Conservation (phyloP, 2,797 vertebrate species). For the Dermochelys coriacea region DNA sequence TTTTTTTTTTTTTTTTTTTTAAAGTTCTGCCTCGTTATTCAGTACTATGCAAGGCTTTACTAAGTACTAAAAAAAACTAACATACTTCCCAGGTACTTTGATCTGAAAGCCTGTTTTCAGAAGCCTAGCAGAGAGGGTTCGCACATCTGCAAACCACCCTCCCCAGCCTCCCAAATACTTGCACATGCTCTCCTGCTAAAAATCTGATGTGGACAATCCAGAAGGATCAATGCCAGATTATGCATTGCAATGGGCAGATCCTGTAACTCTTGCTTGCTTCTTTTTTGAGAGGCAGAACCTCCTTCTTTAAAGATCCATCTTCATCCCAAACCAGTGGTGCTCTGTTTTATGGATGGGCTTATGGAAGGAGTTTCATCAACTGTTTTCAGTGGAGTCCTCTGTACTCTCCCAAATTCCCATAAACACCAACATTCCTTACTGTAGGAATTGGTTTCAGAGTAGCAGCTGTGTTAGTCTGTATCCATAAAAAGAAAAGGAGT, state of each 20-base stretch:
- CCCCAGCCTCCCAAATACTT: background rate
- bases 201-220: background rate
- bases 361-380: background rate
- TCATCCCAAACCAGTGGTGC: background rate
- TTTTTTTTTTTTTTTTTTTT: background rate
- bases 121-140: background rate
- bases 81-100: background rate
- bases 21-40: background rate
- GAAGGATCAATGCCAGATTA: background rate
- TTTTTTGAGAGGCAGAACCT: background rate
- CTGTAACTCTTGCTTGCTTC: background rate
- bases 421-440: background rate
- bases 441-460: background rate
- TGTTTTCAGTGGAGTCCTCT: background rate
- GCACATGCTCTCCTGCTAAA: background rate
- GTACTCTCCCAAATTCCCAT: background rate
- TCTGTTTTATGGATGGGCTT: background rate
- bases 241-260: background rate
- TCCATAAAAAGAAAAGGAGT: too few species aligned
- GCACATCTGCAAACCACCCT: background rate
- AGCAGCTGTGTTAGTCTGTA: too few species aligned
- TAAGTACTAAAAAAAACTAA: background rate
- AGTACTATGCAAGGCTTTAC: background rate
- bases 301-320: background rate
- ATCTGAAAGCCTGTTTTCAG: background rate